phyloP scores from a whole-genome alignment of 2,113 vertebrate species.

The Hemicordylus capensis region DNA sequence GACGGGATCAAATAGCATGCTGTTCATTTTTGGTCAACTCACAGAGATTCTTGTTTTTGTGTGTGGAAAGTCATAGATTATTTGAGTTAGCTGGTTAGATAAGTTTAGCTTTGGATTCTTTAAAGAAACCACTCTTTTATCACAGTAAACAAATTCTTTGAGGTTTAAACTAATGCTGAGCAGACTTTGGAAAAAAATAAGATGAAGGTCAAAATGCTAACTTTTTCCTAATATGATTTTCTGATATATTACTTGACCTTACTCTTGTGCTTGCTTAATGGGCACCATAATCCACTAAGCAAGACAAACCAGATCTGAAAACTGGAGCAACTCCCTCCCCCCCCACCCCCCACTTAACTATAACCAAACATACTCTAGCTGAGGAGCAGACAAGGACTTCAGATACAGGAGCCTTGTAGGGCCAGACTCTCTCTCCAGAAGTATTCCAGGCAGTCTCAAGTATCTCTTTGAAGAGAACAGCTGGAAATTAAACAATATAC shows the following conservation, averaged over 20 bases:
- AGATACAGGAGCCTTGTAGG: not conserved
- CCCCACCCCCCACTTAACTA: not conserved
- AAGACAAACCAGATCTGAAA: not conserved
- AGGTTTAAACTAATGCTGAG: not conserved
- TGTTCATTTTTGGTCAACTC: not conserved
- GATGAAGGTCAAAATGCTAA: not conserved
- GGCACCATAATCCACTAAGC: not conserved
- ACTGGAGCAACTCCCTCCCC: not conserved
- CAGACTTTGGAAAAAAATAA: not conserved
- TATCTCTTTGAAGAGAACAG: too few species aligned
- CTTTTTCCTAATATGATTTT: slow-evolving; percentile 19
- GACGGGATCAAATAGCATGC: not conserved
- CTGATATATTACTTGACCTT: not conserved
- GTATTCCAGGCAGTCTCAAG: not conserved
- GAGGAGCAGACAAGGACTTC: not conserved
- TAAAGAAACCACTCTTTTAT: not conserved
- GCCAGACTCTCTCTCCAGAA: not conserved
- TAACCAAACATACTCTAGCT: too few species aligned
- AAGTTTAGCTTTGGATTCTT: not conserved
- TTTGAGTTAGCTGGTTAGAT: not conserved
- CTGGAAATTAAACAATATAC: too few species aligned
- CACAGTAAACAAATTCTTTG: not conserved
- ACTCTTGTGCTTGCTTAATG: not conserved
- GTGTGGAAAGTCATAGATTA: not conserved
- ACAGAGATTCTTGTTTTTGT: slow-evolving; percentile 20